These are phyloP conservation scores for Megalopta genalis DNA, from an alignment of 1,140 invertebrate genomes.

Conservation along the genomic window DNA sequence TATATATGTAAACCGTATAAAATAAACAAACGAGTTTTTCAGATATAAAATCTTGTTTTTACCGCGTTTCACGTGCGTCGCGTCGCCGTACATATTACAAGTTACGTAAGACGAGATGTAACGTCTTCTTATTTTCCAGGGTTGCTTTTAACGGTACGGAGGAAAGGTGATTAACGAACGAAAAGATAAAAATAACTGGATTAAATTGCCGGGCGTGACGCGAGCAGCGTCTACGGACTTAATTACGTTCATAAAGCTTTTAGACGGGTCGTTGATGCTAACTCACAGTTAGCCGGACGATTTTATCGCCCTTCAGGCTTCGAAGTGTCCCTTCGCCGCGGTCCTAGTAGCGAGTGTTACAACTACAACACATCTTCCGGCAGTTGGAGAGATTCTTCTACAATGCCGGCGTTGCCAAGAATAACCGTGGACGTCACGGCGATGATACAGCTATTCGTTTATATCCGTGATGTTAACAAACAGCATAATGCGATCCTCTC, in stretches of 20 bases:
- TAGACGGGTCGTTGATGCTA: slow-evolving; percentile 50
- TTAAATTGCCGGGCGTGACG: slow-evolving; percentile 65
- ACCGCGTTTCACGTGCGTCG: too few species aligned
- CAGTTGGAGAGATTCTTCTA: slow-evolving; percentile 22
- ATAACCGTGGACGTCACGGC: slow-evolving; percentile 22
- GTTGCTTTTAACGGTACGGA: slow-evolving; percentile 7
- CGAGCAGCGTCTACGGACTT: slow-evolving; percentile 66
- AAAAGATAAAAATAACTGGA: slow-evolving; percentile 50
- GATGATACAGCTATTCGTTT: slow-evolving; percentile 20
- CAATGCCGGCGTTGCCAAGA: slow-evolving; percentile 24
- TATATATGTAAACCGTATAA: too few species aligned
- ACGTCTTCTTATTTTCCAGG: slow-evolving; percentile 11
- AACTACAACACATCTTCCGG: too few species aligned
- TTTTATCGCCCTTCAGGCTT: slow-evolving; percentile 42
- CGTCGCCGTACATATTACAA: too few species aligned
- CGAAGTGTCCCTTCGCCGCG: neutral
- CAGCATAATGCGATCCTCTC: neutral
- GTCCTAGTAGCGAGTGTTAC: neutral
- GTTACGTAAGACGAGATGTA: neutral
- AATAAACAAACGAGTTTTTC: too few species aligned
- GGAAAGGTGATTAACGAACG: slow-evolving; percentile 14
- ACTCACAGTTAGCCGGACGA: slow-evolving; percentile 31
- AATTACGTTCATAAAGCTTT: slow-evolving; percentile 70
- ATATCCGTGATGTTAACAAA: neutral
- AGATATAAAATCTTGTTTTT: too few species aligned